phyloP scores from a whole-genome alignment of 2,797 vertebrate genomes.

The Hipposideros larvatus region DNA sequence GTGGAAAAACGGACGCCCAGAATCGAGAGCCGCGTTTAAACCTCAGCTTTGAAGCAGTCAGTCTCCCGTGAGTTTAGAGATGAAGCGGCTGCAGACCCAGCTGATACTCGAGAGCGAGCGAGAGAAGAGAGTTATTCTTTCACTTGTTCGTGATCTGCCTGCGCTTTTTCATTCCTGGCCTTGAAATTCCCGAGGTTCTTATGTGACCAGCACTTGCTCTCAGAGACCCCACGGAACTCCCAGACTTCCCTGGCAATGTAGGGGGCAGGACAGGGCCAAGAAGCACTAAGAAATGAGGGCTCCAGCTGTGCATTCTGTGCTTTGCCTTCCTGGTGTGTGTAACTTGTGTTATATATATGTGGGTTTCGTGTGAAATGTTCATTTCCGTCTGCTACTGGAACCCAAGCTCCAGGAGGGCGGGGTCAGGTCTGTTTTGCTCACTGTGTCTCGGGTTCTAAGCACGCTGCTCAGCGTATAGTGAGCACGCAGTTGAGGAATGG shows the following conservation, averaged over 20 bases:
- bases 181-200: background rate
- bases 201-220: background rate
- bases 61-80: background rate
- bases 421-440: background rate
- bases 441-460: background rate
- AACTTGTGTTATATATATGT: background rate
- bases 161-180: background rate
- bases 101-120: background rate
- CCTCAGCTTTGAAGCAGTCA: background rate
- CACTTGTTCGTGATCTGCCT: background rate
- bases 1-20: background rate
- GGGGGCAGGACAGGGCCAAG: background rate
- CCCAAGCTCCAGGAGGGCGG: background rate
- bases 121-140: background rate
- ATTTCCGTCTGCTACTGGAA: background rate
- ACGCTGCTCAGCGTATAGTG: background rate
- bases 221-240: background rate
- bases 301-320: background rate
- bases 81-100: background rate
- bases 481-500: background rate
- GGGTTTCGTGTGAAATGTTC: background rate
- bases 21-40: background rate
- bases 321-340: background rate
- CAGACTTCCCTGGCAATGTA: background rate
- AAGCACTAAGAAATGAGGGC: background rate